A percentile compares a stretch with the other conserved stretches of the same genome.
Evolutionary conservation across 2,113 vertebrate genomes (phyloP).

Genomic region (Vulpes vulpes): DNA sequence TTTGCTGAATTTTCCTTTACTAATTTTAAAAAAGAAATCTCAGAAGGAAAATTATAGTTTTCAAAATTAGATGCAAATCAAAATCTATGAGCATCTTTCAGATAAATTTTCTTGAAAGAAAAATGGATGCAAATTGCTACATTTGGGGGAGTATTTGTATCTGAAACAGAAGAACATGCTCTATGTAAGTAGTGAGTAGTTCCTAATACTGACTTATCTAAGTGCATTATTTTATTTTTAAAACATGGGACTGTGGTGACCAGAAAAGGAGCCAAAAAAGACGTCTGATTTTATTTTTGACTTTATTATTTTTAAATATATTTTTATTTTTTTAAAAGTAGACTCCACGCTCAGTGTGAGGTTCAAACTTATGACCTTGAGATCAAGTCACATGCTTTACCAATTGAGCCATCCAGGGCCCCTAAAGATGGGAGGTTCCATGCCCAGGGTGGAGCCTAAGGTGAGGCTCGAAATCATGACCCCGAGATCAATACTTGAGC

Average conservation of each 20-base stretch:
- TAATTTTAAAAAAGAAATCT: neutral
- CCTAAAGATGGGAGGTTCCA: neutral
- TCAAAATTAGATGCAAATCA: neutral
- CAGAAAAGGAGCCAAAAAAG: neutral
- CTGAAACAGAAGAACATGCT: neutral
- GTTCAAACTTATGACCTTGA: neutral
- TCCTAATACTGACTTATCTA: neutral
- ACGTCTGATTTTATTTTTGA: neutral
- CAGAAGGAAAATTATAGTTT: neutral
- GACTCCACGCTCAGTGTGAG: neutral
- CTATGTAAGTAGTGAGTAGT: neutral
- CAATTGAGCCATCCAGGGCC: neutral
- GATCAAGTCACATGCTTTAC: neutral
- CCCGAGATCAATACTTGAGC: neutral
- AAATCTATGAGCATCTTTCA: neutral
- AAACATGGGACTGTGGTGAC: neutral
- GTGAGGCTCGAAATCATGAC: neutral
- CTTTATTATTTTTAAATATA: neutral
- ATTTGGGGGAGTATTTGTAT: neutral
- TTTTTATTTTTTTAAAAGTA: neutral
- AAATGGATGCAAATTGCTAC: neutral
- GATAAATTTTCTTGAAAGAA: neutral
- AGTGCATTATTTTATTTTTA: neutral
- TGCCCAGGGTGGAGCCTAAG: neutral
- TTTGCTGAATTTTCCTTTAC: slow-evolving; percentile 8